phyloP scores from a whole-genome alignment of 1,140 invertebrate genomes.

The Cheumatopsyche charites region DNA sequence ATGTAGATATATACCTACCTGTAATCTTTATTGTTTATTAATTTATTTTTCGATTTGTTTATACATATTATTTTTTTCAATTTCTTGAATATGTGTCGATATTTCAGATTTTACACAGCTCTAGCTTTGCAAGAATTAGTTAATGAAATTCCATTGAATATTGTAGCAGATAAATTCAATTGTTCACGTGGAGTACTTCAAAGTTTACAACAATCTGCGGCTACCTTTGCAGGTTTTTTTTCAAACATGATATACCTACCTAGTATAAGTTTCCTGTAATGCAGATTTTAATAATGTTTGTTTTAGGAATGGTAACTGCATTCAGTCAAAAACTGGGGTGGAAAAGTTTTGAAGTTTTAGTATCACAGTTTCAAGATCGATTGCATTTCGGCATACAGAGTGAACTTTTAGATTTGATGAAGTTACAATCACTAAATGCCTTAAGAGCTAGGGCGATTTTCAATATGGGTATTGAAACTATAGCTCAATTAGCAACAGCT shows the following conservation, averaged over 20 bases:
- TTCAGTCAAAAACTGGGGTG: constrained; percentile 94
- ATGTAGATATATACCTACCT: not conserved
- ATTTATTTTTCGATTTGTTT: constrained; percentile 25
- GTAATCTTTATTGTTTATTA: constrained; percentile 7
- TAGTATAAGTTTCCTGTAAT: not conserved
- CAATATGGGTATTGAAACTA: constrained; percentile 80
- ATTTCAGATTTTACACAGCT: constrained; percentile 86
- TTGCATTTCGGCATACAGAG: constrained; percentile 93
- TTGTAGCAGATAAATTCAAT: constrained; percentile 82
- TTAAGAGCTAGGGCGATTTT: constrained; percentile 83
- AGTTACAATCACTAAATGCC: constrained; percentile 83
- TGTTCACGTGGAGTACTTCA: constrained; percentile 89
- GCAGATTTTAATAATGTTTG: constrained; percentile 27
- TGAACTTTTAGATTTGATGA: constrained; percentile 91
- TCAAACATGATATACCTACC: not conserved
- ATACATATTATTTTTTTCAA: constrained; percentile 23
- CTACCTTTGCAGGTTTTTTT: constrained; percentile 87
- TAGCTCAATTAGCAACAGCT: constrained; percentile 79
- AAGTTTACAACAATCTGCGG: constrained; percentile 91
- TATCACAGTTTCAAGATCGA: constrained; percentile 92
- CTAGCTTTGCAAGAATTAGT: constrained; percentile 92
- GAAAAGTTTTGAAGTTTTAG: constrained; percentile 86
- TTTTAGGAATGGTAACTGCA: constrained; percentile 85
- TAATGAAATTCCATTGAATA: constrained; percentile 82
- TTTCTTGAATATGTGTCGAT: not conserved